phyloP scores from a whole-genome alignment of 2,113 vertebrate genomes.

The Oceanodroma tethys region DNA sequence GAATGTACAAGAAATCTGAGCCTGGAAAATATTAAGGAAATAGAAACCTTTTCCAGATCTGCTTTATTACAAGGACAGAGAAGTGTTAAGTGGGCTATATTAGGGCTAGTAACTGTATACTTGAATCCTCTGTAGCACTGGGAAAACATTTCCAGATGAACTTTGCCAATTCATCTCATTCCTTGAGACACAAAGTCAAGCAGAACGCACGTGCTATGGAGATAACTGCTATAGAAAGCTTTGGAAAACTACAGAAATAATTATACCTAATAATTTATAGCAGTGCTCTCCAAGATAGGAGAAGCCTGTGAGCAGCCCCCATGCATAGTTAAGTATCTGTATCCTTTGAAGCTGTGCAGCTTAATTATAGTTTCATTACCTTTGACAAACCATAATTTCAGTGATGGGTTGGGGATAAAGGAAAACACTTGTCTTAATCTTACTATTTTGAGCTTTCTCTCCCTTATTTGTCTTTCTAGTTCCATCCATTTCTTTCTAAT shows the following conservation, averaged over 20 bases:
- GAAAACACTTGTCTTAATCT: conserved; percentile 16
- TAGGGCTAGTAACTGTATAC: background rate
- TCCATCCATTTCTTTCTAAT: background rate
- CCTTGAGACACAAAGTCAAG: background rate
- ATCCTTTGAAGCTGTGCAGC: conserved; percentile 7
- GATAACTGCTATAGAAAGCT: background rate
- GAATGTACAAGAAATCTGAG: conserved; percentile 39
- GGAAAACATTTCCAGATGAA: conserved; percentile 13
- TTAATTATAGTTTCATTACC: conserved; percentile 46
- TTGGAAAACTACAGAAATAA: background rate
- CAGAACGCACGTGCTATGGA: background rate
- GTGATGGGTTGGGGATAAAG: background rate
- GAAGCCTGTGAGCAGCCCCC: background rate
- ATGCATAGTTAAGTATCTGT: conserved; percentile 27
- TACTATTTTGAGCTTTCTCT: conserved; percentile 22
- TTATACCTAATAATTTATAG: conserved; percentile 4
- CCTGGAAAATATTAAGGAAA: conserved; percentile 59
- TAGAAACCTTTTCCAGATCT: conserved; percentile 45
- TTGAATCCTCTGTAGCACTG: background rate
- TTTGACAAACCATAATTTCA: conserved; percentile 48
- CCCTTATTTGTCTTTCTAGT: conserved; percentile 6
- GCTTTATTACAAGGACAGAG: background rate
- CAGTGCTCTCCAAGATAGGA: background rate
- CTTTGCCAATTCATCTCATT: conserved; percentile 30
- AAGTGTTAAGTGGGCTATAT: conserved; percentile 42